A percentile compares a stretch with the other conserved stretches of the same genome.
Evolutionary conservation across 2,888 invertebrate species (phyloP).

Genomic region (Argyra leucocephala): DNA sequence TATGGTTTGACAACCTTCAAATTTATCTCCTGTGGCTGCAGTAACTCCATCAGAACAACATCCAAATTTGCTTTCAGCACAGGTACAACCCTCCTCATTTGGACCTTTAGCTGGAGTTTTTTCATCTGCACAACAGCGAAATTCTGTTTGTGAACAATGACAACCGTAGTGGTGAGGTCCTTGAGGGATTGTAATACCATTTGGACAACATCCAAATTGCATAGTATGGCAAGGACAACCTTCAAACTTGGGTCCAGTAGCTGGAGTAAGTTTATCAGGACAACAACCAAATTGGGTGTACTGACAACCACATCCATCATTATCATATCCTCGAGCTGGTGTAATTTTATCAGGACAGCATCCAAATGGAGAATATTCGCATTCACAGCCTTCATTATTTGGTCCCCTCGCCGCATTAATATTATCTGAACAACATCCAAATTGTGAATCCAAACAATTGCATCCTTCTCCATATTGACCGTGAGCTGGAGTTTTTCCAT

Average conservation of each 20-base stretch:
- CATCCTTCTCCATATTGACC: slow-evolving; percentile 76
- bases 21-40: slow-evolving; percentile 70
- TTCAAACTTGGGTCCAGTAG: slow-evolving; percentile 64
- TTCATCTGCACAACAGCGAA: slow-evolving; percentile 77
- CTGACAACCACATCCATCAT: slow-evolving; percentile 75
- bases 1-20: slow-evolving; percentile 69
- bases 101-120: slow-evolving; percentile 71
- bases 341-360: slow-evolving; percentile 81
- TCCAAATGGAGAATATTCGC: slow-evolving; percentile 63
- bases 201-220: slow-evolving; percentile 85
- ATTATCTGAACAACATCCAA: slow-evolving; percentile 89
- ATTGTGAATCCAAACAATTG: slow-evolving; percentile 54
- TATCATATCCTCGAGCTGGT: slow-evolving; percentile 65
- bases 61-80: slow-evolving; percentile 66
- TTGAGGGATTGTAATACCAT: slow-evolving; percentile 65
- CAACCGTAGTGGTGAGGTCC: slow-evolving; percentile 69
- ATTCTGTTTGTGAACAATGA: slow-evolving; percentile 63
- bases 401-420: slow-evolving; percentile 72
- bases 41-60: slow-evolving; percentile 78
- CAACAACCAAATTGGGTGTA: slow-evolving; percentile 71
- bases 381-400: slow-evolving; percentile 68
- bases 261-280: slow-evolving; percentile 67
- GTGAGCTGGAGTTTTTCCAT: slow-evolving; percentile 73
- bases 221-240: slow-evolving; percentile 79
- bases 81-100: slow-evolving; percentile 69